Evolutionary conservation across 1,140 invertebrate species (phyloP).

Genomic region (Saccostrea cuccullata): DNA sequence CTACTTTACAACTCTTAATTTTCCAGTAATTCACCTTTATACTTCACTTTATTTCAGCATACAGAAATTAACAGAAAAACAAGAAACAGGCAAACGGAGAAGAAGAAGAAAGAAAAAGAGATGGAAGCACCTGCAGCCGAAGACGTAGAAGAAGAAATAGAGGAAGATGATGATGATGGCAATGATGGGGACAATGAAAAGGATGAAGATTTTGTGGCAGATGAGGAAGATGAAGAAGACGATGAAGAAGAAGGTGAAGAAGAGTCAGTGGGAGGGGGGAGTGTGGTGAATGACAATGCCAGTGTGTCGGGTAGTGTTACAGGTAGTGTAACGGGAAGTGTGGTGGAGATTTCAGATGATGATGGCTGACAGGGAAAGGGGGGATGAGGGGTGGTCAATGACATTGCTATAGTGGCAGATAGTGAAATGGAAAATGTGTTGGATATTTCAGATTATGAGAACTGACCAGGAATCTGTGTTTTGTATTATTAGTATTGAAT

Average conservation of each 20-base stretch:
- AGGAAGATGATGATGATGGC: slow-evolving; percentile 48
- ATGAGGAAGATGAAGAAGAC: slow-evolving; percentile 53
- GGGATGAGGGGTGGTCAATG: too few species aligned
- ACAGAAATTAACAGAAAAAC: slow-evolving; percentile 82
- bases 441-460: too few species aligned
- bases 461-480: too few species aligned
- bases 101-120: slow-evolving; percentile 79
- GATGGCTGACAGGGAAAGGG: neutral
- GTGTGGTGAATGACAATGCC: neutral
- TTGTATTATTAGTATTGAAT: too few species aligned
- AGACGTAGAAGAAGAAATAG: slow-evolving; percentile 56
- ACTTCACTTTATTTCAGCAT: slow-evolving; percentile 75
- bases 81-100: slow-evolving; percentile 82
- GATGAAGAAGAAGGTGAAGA: slow-evolving; percentile 48
- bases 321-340: slow-evolving; percentile 11
- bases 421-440: too few species aligned
- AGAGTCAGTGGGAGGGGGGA: slow-evolving; percentile 14
- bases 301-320: neutral
- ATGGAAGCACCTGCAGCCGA: slow-evolving; percentile 55
- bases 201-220: slow-evolving; percentile 46
- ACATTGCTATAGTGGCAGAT: too few species aligned
- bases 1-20: too few species aligned
- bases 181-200: slow-evolving; percentile 56
- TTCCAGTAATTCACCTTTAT: too few species aligned
- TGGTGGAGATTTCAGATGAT: slow-evolving; percentile 61